Evolutionary conservation across 1,140 invertebrate genomes (phyloP), one percentile per base, ranked within the genome.

Genomic region (Brachionus paranguensis): DNA sequence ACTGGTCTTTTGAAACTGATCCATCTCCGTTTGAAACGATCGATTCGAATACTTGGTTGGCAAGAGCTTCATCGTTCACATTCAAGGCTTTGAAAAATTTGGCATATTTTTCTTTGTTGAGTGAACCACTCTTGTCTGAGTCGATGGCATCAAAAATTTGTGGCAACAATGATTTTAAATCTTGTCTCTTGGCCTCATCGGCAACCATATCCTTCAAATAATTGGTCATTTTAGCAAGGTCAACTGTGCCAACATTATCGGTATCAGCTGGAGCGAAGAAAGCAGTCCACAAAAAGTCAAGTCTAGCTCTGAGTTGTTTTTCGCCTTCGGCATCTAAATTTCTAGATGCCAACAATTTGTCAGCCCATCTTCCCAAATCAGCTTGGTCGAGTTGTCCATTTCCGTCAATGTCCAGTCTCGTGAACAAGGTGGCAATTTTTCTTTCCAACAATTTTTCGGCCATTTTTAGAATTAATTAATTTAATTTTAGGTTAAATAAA

Each of bases 51-150:
- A 79, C 78, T 41, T 65, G 1, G 20, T 60, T 33, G 33, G 50
- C 53, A 0, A 33, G 2, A n/a, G 78, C 14, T 60, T 37, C 11
- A 20, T 79, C 78, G 11, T 60, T 27, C 10, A 79, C 53, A 60
- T 79, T 79, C n/a, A 79, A 65, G 43, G 47, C 53, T 60, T 79
- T 79, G 37, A 79, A 79, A 65, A 55, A 79, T 29, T 79, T 79
- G 27, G 7, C 4, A 65, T 60, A 79, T 29, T 79, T 50, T 5
- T 17, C 41, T 55, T 79, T 24, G 29, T 47, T 7, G 8, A 79
- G 24, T 60, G 53, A 60, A 43, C 50, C 78, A 43, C 41, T 65
- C 33, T 79, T 79, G 37, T 79, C 78, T 2, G 17, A 27, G 8
- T 79, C 78, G 33, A 79, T 79, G n/a, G 78, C 78, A 60, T 79